A percentile compares a stretch with the other conserved stretches of the same genome.
Conservation (phyloP, 2,113 vertebrate genomes). For the Brevimyrus niger region DNA sequence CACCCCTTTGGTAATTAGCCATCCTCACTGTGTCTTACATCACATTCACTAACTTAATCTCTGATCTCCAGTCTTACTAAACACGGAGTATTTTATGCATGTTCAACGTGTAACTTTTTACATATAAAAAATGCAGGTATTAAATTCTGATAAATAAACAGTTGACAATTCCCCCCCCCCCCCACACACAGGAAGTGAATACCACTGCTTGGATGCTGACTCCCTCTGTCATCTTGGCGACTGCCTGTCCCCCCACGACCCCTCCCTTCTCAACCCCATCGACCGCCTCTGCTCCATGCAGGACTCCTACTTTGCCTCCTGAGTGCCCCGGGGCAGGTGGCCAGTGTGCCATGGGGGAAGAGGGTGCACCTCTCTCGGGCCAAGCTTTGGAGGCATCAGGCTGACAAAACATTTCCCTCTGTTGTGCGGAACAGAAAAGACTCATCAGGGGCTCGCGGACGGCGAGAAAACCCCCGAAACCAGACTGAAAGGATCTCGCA, state of each 20-base stretch:
- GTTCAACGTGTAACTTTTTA: background rate
- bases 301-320: slow-evolving; percentile 94
- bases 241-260: slow-evolving; percentile 69
- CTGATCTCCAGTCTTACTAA: background rate
- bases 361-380: background rate
- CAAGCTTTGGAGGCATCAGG: background rate
- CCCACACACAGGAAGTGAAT: slow-evolving; percentile 72
- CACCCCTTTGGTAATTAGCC: slow-evolving; percentile 79
- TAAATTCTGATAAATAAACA: background rate
- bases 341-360: background rate
- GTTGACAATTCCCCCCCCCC: slow-evolving; percentile 10
- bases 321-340: slow-evolving; percentile 38
- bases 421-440: background rate
- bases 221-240: slow-evolving; percentile 74
- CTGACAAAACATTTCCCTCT: background rate
- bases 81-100: background rate
- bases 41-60: background rate
- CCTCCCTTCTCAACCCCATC: slow-evolving; percentile 83
- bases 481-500: background rate
- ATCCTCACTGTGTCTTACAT: background rate
- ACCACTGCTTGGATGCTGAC: slow-evolving; percentile 73
- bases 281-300: slow-evolving; percentile 98
- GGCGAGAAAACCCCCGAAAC: background rate
- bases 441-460: slow-evolving; percentile 22
- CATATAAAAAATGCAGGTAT: background rate